Base-by-base conservation (phyloP, 1,140 invertebrate genomes). In the Calephelis nemesis region DNA sequence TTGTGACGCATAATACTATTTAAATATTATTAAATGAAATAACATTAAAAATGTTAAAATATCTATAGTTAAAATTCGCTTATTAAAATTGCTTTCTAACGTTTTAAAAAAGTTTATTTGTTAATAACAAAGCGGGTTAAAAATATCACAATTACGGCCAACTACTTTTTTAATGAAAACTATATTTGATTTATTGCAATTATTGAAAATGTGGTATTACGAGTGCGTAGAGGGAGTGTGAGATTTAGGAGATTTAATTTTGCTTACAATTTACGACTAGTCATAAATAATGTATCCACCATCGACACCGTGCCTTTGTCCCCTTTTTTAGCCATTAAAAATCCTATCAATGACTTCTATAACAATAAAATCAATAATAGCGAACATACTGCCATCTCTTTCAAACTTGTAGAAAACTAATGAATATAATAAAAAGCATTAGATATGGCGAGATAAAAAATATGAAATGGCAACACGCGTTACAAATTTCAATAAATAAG, bases 321-420 rank as follows among this genome's bases (percentile, higher is more conserved):
- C 83, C 83, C 71, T 88, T 88, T 91, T 88, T 88, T 78, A 84
- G 81, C 87, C 86, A 91, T 91, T 91, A 91, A 90, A 91, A 90
- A 84, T 79, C 76, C 83, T 87, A 87, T 88, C 85, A 85, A 90
- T 87, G 79, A 80, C 74, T 83, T 79, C 73, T 75, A 83, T 74
- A 78, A 79, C 76, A 74, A 75, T 77, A 78, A 79, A 85, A 83
- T 84, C 83, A 74, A 78, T 86, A 74, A 76, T 76, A 80, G 54
- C 62, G 62, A 63, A 62, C 42, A 47, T 76, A 75, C 62, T 40
- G 7, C 64, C 58, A 54, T 83, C 83, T 78, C 79, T 80, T 75
- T 83, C 69, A 72, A 64, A 40, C 58, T 45, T 40, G 66, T n/a
- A 54, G 49, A 63, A 58, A 62, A 68, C 65, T 65, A 73, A 72